Evolutionary conservation across 2,113 vertebrate genomes (phyloP).

Genomic region (Kobus ellipsiprymnus): DNA sequence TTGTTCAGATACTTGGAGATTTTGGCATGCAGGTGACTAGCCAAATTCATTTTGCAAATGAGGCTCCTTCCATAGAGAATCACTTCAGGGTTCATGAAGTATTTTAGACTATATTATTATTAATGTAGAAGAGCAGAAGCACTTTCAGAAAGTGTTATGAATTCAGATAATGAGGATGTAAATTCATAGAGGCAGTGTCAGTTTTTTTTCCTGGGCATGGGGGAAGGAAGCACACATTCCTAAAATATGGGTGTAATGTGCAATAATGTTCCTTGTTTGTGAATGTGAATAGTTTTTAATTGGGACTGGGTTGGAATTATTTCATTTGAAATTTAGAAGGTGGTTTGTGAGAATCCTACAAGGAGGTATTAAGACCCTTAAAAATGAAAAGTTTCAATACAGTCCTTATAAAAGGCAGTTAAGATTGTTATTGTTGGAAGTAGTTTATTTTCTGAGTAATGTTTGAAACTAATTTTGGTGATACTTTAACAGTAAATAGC

Average conservation of each 20-base stretch:
- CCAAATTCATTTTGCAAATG: slow-evolving; percentile 91
- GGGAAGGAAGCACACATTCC: slow-evolving; percentile 57
- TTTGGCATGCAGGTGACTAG: slow-evolving; percentile 85
- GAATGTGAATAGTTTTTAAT: slow-evolving; percentile 53
- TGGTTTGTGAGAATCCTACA: slow-evolving; percentile 32
- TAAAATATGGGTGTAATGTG: slow-evolving; percentile 35
- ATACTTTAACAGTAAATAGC: background rate
- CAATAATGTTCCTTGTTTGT: slow-evolving; percentile 36
- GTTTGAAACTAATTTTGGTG: slow-evolving; percentile 43
- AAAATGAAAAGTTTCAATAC: background rate
- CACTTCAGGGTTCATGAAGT: slow-evolving; percentile 95
- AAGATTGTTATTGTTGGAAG: slow-evolving; percentile 25
- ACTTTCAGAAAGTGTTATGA: slow-evolving; percentile 24
- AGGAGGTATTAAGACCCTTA: slow-evolving; percentile 28
- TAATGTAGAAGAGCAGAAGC: slow-evolving; percentile 48
- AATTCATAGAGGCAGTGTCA: slow-evolving; percentile 30
- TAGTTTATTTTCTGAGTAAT: slow-evolving; percentile 34
- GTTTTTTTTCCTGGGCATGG: slow-evolving; percentile 17
- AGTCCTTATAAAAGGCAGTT: slow-evolving; percentile 29
- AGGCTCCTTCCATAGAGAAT: slow-evolving; percentile 91
- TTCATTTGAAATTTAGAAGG: slow-evolving; percentile 27
- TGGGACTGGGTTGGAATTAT: slow-evolving; percentile 31
- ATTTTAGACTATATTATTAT: slow-evolving; percentile 74
- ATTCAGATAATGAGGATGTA: slow-evolving; percentile 33
- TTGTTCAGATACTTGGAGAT: slow-evolving; percentile 89